Base-by-base conservation (phyloP, 2,113 vertebrate species). In the Sitta europaea region DNA sequence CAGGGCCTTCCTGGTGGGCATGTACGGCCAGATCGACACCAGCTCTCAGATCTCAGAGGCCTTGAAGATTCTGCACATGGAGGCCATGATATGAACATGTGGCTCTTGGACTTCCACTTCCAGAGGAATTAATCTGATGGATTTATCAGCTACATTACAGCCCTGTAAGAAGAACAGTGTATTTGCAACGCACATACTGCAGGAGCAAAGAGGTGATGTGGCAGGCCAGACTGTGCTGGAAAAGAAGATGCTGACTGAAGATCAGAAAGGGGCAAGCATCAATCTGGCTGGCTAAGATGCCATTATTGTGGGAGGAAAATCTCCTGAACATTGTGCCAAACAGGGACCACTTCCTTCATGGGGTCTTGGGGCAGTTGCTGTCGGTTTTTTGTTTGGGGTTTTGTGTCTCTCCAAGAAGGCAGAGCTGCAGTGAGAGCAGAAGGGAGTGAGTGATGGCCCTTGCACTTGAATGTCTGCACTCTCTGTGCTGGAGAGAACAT, bases 1-100 rank as follows among this genome's bases (percentile, higher is more conserved):
- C 97, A 98, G 99, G 35, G 99, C 99, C 3, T 99, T 99, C 97
- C 97, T 99, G 75, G 99, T 99, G 75, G 99, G 99, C 11, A 99
- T 99, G 98, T 99, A 99, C 0, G 98, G 99, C 77, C 99, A 99
- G 97, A 97, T 99, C 1, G 99, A 99, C 97, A 99, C 99, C 97
- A 99, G 99, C 61, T 98, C 99, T 31, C 98, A 99, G 97, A 99
- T 99, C 80, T 98, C 99, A 0, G 99, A 99, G 93, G 99, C 99
- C 33, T 98, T 99, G 98, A 99, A 99, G 93, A 98, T 99, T 90
- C 98, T 99, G 85, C 99, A 99, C 95, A 99, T 99, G 99, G 99
- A 99, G 72, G 98, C 99, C 13, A 98, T 97, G 70, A 98, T 99
- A 79, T 99, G 98, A 98, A 36, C 36, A 3, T 2, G 2, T 36